Conservation (phyloP, 2,797 vertebrate species). For the Babyrousa celebensis region DNA sequence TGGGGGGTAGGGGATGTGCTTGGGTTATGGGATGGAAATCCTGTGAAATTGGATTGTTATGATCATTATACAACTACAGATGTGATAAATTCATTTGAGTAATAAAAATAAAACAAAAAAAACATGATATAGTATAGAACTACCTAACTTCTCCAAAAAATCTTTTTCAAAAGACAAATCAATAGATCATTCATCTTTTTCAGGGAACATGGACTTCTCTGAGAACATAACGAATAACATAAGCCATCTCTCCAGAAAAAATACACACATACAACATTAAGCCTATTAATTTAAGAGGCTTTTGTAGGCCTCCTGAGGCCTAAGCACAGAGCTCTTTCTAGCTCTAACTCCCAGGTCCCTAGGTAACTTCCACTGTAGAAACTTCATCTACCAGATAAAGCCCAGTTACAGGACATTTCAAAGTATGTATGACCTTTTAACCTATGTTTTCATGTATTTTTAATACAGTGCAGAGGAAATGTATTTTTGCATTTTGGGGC, state of each 20-base stretch:
- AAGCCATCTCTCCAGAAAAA: constrained; percentile 37
- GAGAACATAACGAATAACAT: constrained; percentile 43
- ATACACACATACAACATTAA: constrained; percentile 37
- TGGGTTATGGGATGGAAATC: no score
- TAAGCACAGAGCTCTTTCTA: not conserved
- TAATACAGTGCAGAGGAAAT: constrained; percentile 34
- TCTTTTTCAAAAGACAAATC: constrained; percentile 35
- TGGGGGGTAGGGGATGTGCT: no score
- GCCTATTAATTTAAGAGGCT: constrained; percentile 35
- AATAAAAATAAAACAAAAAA: no score
- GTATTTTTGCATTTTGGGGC: not conserved
- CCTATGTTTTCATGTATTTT: not conserved
- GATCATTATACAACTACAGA: no score
- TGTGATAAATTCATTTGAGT: no score
- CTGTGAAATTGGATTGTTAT: no score
- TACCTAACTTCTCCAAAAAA: constrained; percentile 43
- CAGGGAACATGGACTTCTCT: not conserved
- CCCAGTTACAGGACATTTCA: not conserved
- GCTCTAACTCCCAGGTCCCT: not conserved
- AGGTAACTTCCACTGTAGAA: not conserved
- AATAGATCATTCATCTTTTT: not conserved
- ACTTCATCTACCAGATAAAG: constrained; percentile 36
- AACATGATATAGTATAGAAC: not conserved
- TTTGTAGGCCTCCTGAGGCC: not conserved
- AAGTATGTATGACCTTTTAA: not conserved